Evolutionary conservation across 2,113 vertebrate species (phyloP).

Genomic region (Cranoglanis bouderius): DNA sequence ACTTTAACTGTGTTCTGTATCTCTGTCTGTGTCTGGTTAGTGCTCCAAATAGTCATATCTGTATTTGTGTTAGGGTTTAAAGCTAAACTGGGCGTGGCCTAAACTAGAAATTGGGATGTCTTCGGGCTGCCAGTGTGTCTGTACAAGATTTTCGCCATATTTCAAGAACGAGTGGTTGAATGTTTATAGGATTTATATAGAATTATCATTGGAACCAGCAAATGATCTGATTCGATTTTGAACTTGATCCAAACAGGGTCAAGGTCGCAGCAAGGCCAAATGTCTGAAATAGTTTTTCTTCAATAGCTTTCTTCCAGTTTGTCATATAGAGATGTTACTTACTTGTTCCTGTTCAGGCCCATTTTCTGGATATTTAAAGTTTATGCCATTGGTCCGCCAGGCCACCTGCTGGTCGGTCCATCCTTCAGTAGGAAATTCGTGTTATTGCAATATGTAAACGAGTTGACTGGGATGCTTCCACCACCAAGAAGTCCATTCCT

Average conservation of each 20-base stretch:
- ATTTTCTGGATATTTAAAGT: neutral
- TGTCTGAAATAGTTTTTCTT: neutral
- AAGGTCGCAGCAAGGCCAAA: neutral
- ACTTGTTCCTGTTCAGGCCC: neutral
- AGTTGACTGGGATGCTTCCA: neutral
- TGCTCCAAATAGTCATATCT: neutral
- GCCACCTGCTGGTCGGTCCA: neutral
- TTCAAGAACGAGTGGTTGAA: neutral
- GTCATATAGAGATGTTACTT: neutral
- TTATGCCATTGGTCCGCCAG: neutral
- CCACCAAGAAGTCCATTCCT: neutral
- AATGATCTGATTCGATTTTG: neutral
- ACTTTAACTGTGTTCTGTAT: neutral
- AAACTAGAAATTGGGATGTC: neutral
- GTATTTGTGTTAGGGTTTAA: neutral
- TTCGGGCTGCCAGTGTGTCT: neutral
- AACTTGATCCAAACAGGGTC: neutral
- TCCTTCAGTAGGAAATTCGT: neutral
- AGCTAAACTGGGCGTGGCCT: neutral
- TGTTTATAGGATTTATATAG: neutral
- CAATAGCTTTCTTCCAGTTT: neutral
- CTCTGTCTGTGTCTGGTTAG: neutral
- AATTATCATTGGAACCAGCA: neutral
- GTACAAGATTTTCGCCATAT: neutral
- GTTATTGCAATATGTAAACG: neutral